Evolutionary conservation across 2,797 vertebrate genomes (phyloP), one percentile per base, ranked within the genome.

Genomic region (Enteromius trimaculatus): DNA sequence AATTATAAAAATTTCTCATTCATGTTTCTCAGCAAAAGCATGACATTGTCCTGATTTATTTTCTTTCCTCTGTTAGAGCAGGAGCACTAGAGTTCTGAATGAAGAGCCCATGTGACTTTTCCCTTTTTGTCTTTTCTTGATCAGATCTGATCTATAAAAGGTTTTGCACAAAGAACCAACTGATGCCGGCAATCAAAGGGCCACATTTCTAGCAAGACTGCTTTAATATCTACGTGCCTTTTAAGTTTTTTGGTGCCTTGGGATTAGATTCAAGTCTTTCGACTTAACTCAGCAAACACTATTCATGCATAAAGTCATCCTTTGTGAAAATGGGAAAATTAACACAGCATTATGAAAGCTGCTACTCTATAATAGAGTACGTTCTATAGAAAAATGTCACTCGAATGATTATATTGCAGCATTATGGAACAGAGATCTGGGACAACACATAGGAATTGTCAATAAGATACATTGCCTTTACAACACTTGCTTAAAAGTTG

Each of bases 131-230:
- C 17, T 31, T 34, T 53, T 2, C 49, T 53, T 74, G 71, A 74
- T 74, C 70, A 74, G 19, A 47, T 31, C 26, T 51, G 26, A 31
- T 31, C 47, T 53, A 53, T n/a, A 14, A n/a, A 53, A 34, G 49
- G 10, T 74, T 70, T 74, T 0, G 10, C 19, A 74, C 71, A 74
- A 53, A 74, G 49, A 74, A 74, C 71, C 71, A 53, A 53, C 29
- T 53, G 29, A 53, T 37, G 49, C 49, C 14, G 49, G 19, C 29
- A 4, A 53, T 53, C 49, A 37, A 74, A 74, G 49, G 26, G 31
- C 29, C 11, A 37, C 16, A 13, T 53, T 74, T 51, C 47, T 34
- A 14, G 49, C 29, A 53, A 74, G 47, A 53, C 29, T n/a, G 29
- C 47, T 74, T 34, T 51, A 72, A 72, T 51, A 51, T 51, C 1